Evolutionary conservation across 2,113 vertebrate genomes (phyloP), one percentile per base, ranked within the genome.

Genomic region (Fregata magnificens): DNA sequence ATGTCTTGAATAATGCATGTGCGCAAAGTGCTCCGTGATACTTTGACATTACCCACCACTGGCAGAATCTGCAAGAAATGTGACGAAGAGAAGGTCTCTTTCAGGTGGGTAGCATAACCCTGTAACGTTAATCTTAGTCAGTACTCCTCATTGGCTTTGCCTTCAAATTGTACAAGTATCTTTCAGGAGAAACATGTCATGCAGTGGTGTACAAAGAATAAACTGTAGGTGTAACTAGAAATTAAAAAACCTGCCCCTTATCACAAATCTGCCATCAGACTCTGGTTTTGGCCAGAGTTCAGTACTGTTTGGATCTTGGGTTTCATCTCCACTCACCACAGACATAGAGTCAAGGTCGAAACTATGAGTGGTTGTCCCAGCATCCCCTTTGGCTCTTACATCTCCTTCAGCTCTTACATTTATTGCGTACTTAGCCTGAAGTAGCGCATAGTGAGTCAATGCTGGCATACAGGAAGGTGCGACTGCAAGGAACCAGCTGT

Each of bases 1-100:
- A 26, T 11, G 26, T n/a, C 40, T 89, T 96, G 82, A 96, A 94
- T 95, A 85, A 96, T 95, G 34, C 58, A 88, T 16, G 38, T 71
- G 70, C 59, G 65, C 38, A 38, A 86, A 82, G 72, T 3, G 4
- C 90, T 97, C 11, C 3, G 45, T 19, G 44, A 18, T 53, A 7
- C 66, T 92, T 80, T 62, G 82, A 74, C 55, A 36, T 80, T 87
- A 79, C 49, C 52, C 42, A 59, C 20, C 76, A 32, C 61, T 83
- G 80, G 44, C n/a, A 92, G 79, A 89, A 79, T 79, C 74, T 22
- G 6, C 1, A 11, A 89, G 82, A 65, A 86, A 58, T 19, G 29
- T 34, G 44, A 90, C 61, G 45, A 70, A 73, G 58, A 56, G 40
- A 16, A 61, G 42, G 16, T 56, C 5, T 15, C 55, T 77, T 59